These are phyloP conservation scores for Pterophyllum scalare DNA, from an alignment of 2,113 vertebrate genomes.

Conservation along the genomic window DNA sequence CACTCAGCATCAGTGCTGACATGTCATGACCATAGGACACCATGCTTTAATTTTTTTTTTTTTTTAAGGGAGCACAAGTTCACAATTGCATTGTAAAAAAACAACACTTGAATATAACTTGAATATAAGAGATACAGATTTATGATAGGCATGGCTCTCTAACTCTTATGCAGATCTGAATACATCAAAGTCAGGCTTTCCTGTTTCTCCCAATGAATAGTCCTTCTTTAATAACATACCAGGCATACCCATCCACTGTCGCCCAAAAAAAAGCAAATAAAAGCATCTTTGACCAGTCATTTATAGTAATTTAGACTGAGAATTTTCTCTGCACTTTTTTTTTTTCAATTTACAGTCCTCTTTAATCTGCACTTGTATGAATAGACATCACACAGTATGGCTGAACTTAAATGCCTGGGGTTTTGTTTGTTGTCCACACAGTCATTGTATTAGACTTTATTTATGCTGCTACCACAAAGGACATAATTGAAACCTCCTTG, in stretches of 20 bases:
- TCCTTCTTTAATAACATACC: not conserved
- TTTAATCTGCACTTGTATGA: not conserved
- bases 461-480: slow-evolving; percentile 8
- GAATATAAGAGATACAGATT: not conserved
- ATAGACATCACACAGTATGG: not conserved
- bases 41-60: not conserved
- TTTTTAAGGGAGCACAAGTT: not conserved
- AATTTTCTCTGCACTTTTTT: not conserved
- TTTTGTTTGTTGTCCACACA: slow-evolving; percentile 26
- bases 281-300: not conserved
- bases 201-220: not conserved
- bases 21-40: slow-evolving; percentile 24
- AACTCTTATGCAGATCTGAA: not conserved
- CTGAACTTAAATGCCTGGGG: not conserved
- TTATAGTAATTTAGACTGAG: too few relatives aligned
- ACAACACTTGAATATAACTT: not conserved
- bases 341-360: not conserved
- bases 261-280: not conserved
- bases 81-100: not conserved
- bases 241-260: not conserved
- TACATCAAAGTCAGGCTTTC: not conserved
- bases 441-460: slow-evolving; percentile 35
- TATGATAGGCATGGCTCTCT: not conserved
- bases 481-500: slow-evolving; percentile 49
- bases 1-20: slow-evolving; percentile 27